Evolutionary conservation across 2,888 invertebrate species (phyloP).

Genomic region (Nasonovia ribisnigri): DNA sequence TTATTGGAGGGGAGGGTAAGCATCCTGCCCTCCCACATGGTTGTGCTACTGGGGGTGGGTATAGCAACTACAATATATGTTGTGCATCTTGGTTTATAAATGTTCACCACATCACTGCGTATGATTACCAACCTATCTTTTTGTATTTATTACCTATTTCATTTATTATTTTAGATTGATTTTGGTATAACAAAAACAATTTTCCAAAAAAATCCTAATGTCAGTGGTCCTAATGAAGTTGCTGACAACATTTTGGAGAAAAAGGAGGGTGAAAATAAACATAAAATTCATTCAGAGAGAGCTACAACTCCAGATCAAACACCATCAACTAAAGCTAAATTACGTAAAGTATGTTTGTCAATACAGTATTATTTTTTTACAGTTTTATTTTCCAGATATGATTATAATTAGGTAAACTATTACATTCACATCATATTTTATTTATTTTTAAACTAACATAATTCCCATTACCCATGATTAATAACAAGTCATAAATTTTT

Average conservation of each 20-base stretch:
- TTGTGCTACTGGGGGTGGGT: no score
- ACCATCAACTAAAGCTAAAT: slow-evolving; percentile 45
- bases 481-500: background rate
- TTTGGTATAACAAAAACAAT: background rate
- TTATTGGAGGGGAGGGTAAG: no score
- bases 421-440: background rate
- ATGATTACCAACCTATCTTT: background rate
- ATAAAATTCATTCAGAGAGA: slow-evolving; percentile 35
- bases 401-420: background rate
- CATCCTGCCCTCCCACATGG: no score
- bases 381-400: background rate
- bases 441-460: background rate
- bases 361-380: background rate
- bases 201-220: background rate
- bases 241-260: slow-evolving; percentile 2
- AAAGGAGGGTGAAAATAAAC: background rate
- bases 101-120: no score
- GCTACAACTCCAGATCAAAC: slow-evolving; percentile 64
- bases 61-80: no score
- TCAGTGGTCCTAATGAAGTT: background rate
- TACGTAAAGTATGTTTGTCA: slow-evolving; percentile 61
- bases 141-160: background rate
- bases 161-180: slow-evolving; percentile 15
- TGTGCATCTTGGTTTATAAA: no score
- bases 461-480: background rate